Conservation (phyloP, 2,797 vertebrate species). For the Rhynchotus rufescens region DNA sequence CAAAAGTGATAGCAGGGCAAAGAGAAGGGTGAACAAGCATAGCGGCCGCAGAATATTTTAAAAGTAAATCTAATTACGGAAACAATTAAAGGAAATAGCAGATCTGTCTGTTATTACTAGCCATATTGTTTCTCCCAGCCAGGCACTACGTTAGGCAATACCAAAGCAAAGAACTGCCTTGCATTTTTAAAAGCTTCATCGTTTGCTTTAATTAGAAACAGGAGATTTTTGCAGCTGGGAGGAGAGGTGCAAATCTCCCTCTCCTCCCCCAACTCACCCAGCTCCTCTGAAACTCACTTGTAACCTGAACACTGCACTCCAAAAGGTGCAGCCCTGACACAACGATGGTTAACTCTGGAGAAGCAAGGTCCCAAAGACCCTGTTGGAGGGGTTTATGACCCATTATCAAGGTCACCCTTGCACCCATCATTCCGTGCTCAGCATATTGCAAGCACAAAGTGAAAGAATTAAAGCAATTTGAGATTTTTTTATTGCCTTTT, state of each 20-base stretch:
- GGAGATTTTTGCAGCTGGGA: not conserved
- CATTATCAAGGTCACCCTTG: not conserved
- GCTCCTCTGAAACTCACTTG: not conserved
- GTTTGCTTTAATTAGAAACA: not conserved
- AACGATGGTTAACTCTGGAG: not conserved
- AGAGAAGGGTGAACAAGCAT: constrained; percentile 29
- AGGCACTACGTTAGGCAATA: not conserved
- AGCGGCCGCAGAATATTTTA: not conserved
- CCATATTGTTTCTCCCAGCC: not conserved
- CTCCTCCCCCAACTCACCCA: not conserved
- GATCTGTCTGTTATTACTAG: constrained; percentile 17
- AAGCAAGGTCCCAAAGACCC: not conserved
- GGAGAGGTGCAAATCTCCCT: not conserved
- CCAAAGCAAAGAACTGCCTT: constrained; percentile 5
- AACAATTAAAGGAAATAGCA: constrained; percentile 53
- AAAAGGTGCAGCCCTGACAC: not conserved
- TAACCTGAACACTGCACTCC: not conserved
- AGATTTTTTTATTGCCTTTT: not conserved
- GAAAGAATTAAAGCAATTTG: not conserved
- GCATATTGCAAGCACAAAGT: not conserved
- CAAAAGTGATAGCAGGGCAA: not conserved
- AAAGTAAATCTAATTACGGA: constrained; percentile 40
- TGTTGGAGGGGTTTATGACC: not conserved
- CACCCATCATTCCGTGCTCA: not conserved
- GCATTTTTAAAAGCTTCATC: not conserved